phyloP scores from a whole-genome alignment of 2,888 invertebrate genomes.

The Hydroisotoma schaefferi region DNA sequence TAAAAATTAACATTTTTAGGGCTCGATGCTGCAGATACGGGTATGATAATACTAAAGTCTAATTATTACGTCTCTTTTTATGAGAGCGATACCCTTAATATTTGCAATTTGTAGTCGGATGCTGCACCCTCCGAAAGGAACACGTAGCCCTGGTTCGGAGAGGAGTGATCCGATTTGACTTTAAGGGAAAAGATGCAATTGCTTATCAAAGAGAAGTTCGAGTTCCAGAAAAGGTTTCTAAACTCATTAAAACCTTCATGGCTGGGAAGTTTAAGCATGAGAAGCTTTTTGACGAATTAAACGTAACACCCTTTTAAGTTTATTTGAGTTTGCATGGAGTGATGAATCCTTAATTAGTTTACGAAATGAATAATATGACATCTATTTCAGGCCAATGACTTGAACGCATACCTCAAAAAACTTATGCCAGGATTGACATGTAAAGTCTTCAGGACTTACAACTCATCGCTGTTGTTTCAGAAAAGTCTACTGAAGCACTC shows the following conservation, averaged over 20 bases:
- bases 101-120: no score
- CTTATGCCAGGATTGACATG: not conserved
- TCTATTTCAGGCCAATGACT: not conserved
- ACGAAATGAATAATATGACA: not conserved
- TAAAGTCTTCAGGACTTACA: slow-evolving; percentile 10
- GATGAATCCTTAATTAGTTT: not conserved
- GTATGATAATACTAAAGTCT: no score
- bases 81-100: no score
- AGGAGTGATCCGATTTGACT: not conserved
- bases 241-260: not conserved
- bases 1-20: no score
- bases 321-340: not conserved
- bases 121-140: slow-evolving; percentile 3
- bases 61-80: no score
- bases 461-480: slow-evolving; percentile 1
- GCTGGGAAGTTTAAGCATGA: not conserved
- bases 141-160: not conserved
- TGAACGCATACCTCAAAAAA: slow-evolving; percentile 4
- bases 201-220: not conserved
- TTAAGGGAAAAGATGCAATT: slow-evolving; percentile 8
- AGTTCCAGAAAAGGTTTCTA: not conserved
- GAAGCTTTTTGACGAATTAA: not conserved
- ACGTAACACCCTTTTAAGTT: not conserved
- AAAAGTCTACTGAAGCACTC: not conserved
- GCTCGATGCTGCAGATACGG: no score